phyloP scores from a whole-genome alignment of 2,113 vertebrate genomes.

The Gadus macrocephalus region DNA sequence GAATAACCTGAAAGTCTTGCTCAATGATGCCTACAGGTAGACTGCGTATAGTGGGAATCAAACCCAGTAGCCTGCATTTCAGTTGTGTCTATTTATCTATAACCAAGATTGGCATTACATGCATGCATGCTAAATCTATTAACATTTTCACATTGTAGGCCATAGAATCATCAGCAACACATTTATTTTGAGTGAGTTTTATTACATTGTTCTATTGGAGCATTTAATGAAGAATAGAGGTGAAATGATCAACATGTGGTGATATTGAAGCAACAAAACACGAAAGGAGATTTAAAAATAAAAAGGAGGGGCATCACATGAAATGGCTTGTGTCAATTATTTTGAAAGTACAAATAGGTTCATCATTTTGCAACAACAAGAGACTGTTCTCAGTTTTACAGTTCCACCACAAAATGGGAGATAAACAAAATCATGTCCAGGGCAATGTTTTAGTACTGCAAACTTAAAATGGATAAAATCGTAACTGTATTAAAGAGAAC shows the following conservation, averaged over 20 bases:
- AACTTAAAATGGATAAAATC: constrained; percentile 11
- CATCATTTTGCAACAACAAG: neutral
- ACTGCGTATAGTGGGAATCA: too few relatives aligned
- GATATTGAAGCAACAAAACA: constrained; percentile 7
- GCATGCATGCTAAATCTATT: neutral
- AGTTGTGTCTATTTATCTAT: neutral
- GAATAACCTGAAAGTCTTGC: too few relatives aligned
- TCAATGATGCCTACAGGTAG: too few relatives aligned
- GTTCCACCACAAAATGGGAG: neutral
- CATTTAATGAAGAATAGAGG: constrained; percentile 13
- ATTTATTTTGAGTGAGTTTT: constrained; percentile 16
- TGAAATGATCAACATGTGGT: neutral
- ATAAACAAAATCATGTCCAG: neutral
- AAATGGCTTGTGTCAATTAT: constrained; percentile 12
- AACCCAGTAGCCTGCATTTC: too few relatives aligned
- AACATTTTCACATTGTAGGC: neutral
- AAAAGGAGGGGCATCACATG: neutral
- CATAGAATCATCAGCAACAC: constrained; percentile 8
- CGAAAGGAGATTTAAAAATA: constrained; percentile 14
- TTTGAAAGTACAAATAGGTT: constrained; percentile 4
- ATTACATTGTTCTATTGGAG: constrained; percentile 46
- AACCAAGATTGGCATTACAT: neutral
- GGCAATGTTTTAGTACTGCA: neutral
- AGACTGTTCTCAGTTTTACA: neutral
- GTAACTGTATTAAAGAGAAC: neutral